These are phyloP conservation scores for Gopherus flavomarginatus DNA, from an alignment of 2,113 vertebrate species.

Conservation along the genomic window DNA sequence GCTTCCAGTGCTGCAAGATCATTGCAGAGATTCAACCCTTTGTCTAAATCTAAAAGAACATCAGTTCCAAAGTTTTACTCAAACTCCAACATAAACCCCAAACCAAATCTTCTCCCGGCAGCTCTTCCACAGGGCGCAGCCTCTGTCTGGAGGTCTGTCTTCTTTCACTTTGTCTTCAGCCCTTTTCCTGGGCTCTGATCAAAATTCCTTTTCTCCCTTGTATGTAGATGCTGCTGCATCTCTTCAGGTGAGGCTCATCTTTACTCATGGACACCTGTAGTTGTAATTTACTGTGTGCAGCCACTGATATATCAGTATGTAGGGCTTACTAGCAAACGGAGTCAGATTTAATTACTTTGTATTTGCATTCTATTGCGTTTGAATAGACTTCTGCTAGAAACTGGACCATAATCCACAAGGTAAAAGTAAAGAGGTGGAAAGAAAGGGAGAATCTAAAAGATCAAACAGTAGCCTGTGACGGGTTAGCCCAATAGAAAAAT, in stretches of 20 bases:
- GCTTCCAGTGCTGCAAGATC: neutral
- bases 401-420: neutral
- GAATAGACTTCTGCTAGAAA: neutral
- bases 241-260: neutral
- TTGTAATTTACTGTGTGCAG: neutral
- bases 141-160: no score
- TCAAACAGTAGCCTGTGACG: neutral
- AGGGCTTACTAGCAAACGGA: neutral
- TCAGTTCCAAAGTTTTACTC: no score
- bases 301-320: neutral
- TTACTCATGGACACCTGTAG: neutral
- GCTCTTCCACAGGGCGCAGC: no score
- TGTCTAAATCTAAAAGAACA: no score
- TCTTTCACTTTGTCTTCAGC: neutral
- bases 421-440: neutral
- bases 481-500: neutral
- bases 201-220: neutral
- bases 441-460: neutral
- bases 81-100: no score
- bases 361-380: neutral
- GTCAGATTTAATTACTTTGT: neutral
- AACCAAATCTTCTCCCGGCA: no score
- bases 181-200: neutral
- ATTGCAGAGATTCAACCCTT: no score
- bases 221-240: neutral